Percentiles rank a stretch among this genome's conserved stretches.
These are phyloP conservation scores for Chaetodon trifascialis DNA, from an alignment of 2,113 vertebrate species.

Conservation along the genomic window DNA sequence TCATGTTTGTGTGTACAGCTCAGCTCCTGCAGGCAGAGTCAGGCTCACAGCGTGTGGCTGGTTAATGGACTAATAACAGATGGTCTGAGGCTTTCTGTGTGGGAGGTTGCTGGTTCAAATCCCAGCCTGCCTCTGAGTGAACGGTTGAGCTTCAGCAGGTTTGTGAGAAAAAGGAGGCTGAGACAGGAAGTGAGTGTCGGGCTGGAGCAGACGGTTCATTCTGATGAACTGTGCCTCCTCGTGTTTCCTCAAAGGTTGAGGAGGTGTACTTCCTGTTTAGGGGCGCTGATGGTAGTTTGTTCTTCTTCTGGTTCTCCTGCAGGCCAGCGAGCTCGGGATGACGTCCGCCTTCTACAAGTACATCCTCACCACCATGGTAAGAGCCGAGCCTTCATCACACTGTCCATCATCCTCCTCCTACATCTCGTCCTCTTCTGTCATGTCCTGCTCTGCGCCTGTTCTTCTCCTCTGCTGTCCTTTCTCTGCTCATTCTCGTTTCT, in stretches of 20 bases:
- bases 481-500: neutral
- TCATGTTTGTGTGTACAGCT: neutral
- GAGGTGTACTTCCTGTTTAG: neutral
- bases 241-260: neutral
- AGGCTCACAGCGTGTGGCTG: slow-evolving; percentile 9
- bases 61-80: slow-evolving; percentile 40
- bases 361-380: slow-evolving; percentile 95
- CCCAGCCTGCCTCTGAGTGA: neutral
- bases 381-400: slow-evolving; percentile 18
- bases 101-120: slow-evolving; percentile 18
- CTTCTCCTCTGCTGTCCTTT: neutral
- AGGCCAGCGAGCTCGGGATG: slow-evolving; percentile 93
- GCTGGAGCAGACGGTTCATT: neutral
- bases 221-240: neutral
- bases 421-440: neutral
- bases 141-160: neutral
- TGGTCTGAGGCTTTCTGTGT: neutral
- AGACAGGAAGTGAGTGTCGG: too few species aligned
- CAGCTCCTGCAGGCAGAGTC: slow-evolving; percentile 10
- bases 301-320: slow-evolving; percentile 18
- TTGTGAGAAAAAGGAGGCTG: neutral
- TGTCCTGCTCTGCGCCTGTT: neutral
- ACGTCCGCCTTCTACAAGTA: slow-evolving; percentile 94
- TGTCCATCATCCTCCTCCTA: too few species aligned
- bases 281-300: neutral